A percentile compares a stretch with the other conserved stretches of the same genome.
Evolutionary conservation across 2,888 invertebrate species (phyloP).

Genomic region (Galerucella nymphaeae): DNA sequence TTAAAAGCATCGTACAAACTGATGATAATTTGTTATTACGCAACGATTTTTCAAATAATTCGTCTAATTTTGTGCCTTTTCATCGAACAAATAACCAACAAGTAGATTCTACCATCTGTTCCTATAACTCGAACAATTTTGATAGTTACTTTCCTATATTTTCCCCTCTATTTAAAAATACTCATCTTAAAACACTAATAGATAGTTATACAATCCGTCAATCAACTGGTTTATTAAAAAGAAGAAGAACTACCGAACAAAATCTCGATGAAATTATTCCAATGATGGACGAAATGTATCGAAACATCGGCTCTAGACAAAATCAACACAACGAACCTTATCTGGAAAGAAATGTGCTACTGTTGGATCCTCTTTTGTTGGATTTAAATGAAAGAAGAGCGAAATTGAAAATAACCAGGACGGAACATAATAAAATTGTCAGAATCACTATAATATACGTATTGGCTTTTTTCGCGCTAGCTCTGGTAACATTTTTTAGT

Average conservation of each 20-base stretch:
- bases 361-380: constrained; percentile 67
- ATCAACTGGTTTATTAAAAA: constrained; percentile 40
- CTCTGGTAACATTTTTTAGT: constrained; percentile 68
- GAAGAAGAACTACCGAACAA: constrained; percentile 41
- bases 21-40: constrained; percentile 44
- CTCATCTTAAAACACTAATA: constrained; percentile 35
- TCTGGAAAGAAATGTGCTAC: constrained; percentile 59
- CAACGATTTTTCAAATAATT: constrained; percentile 15
- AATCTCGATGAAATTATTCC: constrained; percentile 62
- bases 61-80: constrained; percentile 50
- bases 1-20: constrained; percentile 47
- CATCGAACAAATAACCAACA: constrained; percentile 25
- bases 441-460: constrained; percentile 70
- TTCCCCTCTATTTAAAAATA: constrained; percentile 6
- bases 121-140: constrained; percentile 21
- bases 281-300: constrained; percentile 49
- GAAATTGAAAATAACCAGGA: constrained; percentile 54
- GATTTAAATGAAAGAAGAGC: constrained; percentile 64
- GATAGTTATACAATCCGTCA: constrained; percentile 40
- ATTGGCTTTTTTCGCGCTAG: constrained; percentile 67
- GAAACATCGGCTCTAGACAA: constrained; percentile 22
- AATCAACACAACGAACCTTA: constrained; percentile 23
- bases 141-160: constrained; percentile 39
- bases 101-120: background rate
- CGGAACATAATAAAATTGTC: constrained; percentile 67